Conservation (phyloP, 2,888 invertebrate species). For the Pterostichus niger region DNA sequence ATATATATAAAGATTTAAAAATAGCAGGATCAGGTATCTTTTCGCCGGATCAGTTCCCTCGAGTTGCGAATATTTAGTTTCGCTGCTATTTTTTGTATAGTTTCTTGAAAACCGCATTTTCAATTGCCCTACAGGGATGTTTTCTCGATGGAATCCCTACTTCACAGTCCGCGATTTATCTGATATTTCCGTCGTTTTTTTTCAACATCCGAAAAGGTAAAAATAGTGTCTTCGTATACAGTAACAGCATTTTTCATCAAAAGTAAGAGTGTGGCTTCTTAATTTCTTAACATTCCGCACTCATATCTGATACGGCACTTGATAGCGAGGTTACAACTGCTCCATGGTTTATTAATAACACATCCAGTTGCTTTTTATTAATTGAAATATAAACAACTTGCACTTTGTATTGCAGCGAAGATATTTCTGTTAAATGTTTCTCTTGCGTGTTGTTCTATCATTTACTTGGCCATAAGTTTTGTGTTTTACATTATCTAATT, state of each 20-base stretch:
- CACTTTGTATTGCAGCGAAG: constrained; percentile 1
- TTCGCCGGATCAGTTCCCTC: constrained; percentile 25
- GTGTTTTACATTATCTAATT: constrained; percentile 15
- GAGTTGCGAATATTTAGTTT: constrained; percentile 16
- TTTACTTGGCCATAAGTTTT: background rate
- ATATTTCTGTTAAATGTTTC: background rate
- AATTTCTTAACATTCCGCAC: constrained; percentile 20
- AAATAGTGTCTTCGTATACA: constrained; percentile 5
- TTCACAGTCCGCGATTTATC: constrained; percentile 48
- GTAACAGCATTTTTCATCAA: constrained; percentile 19
- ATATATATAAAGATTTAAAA: constrained; percentile 36
- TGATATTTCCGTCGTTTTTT: constrained; percentile 18
- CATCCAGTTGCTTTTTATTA: background rate
- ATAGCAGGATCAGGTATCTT: constrained; percentile 30
- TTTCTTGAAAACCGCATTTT: constrained; percentile 49
- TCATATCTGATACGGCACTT: background rate
- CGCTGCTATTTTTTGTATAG: constrained; percentile 27
- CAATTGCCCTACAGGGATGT: constrained; percentile 51
- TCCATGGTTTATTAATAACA: background rate
- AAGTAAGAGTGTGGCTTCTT: constrained; percentile 13
- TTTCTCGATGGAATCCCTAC: constrained; percentile 42
- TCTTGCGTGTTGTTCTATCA: background rate
- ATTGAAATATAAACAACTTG: constrained; percentile 13
- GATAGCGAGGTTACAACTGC: background rate
- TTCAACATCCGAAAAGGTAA: background rate